Percentiles rank a stretch among this genome's conserved stretches.
phyloP scores from a whole-genome alignment of 1,140 invertebrate species.

The Leptoteleia sp. region DNA sequence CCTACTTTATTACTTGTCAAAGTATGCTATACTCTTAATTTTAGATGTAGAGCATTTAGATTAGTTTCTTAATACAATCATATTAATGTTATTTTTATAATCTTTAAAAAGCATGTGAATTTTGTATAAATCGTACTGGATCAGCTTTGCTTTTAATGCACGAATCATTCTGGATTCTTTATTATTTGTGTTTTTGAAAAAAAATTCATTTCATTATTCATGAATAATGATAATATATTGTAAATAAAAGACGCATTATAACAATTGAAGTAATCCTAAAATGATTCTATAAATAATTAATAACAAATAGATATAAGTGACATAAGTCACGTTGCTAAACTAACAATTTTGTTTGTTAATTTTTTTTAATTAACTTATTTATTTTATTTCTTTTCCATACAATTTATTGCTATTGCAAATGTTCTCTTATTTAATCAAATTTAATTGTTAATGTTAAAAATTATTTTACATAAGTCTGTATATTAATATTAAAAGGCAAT shows the following conservation, averaged over 20 bases:
- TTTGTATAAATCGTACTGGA: constrained; percentile 52
- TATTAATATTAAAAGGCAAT: too few relatives aligned
- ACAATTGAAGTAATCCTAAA: not conserved
- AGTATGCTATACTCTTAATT: constrained; percentile 76
- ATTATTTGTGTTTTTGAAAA: too few relatives aligned
- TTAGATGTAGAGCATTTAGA: constrained; percentile 71
- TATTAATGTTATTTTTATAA: constrained; percentile 27
- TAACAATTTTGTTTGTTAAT: not conserved
- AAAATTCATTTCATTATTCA: too few relatives aligned
- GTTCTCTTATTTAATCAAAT: not conserved
- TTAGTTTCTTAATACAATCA: constrained; percentile 34
- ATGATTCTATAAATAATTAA: constrained; percentile 15
- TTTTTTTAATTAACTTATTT: not conserved
- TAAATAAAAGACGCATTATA: not conserved
- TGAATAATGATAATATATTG: not conserved
- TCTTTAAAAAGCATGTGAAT: constrained; percentile 52
- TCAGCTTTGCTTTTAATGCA: constrained; percentile 17
- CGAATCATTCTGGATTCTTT: constrained; percentile 25
- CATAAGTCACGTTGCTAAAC: not conserved
- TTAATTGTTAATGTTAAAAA: too few relatives aligned
- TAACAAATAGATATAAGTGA: not conserved
- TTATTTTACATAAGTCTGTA: too few relatives aligned
- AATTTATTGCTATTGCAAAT: not conserved
- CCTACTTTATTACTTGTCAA: constrained; percentile 81
- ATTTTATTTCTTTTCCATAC: too few relatives aligned